Evolutionary conservation across 1,140 invertebrate species (phyloP), one percentile per base, ranked within the genome.

Genomic region (Drosophila micromelanica): DNA sequence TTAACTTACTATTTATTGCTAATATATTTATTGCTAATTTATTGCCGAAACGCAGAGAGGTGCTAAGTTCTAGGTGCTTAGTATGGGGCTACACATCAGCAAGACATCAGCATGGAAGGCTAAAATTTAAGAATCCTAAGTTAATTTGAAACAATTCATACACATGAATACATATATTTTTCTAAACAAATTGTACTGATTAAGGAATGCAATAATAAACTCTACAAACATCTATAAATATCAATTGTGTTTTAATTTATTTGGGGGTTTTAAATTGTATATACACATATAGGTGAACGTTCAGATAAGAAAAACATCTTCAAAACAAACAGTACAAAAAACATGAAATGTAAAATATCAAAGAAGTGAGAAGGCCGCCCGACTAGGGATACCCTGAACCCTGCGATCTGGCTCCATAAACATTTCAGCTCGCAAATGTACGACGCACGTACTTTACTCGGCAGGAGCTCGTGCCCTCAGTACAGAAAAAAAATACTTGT

Each of bases 121-220:
- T 72, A 59, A 55, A 49, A 48, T 59, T 68, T 69, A 65, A 62
- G 74, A 64, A 62, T 67, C 59, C 62, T 76, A 30, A 70, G 48
- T 43, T 65, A 57, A 62, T 64, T 64, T 32, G 37, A 57, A 17
- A 70, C 43, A 65, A 63, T 63, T 55, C 52, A 63, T 63, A 40
- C 35, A 64, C n/a, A 57, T 32, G 20, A 48, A 57, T 17, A 38
- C 45, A 63, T 37, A 54, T 63, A 76, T 72, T 49, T 63, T 79
- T 49, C 64, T 84, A 91, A 87, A 91, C 74, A 72, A 90, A 91
- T 86, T 90, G 85, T 91, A 91, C 78, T 91, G 90, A 91, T 80
- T 91, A 91, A 91, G 90, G 91, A 91, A 91, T 76, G 84, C 82
- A 89, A 86, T 82, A 89, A 86, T 82, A 73, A 80, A 86, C 57